Percentiles rank a stretch among this genome's conserved stretches.
Conservation (phyloP, 2,797 vertebrate genomes). For the Choloepus didactylus region DNA sequence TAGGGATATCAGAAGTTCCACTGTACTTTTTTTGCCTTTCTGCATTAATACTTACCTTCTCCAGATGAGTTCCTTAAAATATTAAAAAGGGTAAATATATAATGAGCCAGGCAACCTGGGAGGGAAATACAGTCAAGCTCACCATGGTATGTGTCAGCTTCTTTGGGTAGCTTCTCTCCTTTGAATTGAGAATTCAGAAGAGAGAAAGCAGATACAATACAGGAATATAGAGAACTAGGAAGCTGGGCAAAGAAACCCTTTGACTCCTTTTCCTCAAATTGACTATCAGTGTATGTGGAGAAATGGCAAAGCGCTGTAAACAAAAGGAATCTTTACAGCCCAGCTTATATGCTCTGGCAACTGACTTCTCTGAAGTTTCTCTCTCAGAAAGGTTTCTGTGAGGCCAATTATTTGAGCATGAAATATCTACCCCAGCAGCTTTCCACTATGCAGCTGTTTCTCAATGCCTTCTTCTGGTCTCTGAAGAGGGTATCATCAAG, state of each 20-base stretch:
- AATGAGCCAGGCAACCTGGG: not conserved
- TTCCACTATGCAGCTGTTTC: slow-evolving; percentile 10
- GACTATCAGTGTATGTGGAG: not conserved
- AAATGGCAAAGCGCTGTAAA: not conserved
- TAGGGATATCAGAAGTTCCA: not conserved
- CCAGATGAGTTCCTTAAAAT: not conserved
- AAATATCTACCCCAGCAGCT: not conserved
- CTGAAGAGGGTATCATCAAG: slow-evolving; percentile 53
- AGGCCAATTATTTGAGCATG: not conserved
- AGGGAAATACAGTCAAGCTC: not conserved
- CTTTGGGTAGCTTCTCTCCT: not conserved
- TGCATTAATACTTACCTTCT: not conserved
- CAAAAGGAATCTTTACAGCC: not conserved
- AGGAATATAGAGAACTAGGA: not conserved
- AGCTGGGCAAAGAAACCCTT: not conserved
- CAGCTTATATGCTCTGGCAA: not conserved
- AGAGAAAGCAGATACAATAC: not conserved
- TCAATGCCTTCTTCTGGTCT: slow-evolving; percentile 27
- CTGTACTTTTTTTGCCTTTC: not conserved
- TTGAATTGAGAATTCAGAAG: not conserved
- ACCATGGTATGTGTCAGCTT: not conserved
- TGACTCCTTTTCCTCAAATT: not conserved
- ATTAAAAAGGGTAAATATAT: too few species aligned
- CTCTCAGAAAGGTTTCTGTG: not conserved
- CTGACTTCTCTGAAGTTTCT: not conserved